Evolutionary conservation across 2,113 vertebrate species (phyloP), one percentile per base, ranked within the genome.

Genomic region (Austrofundulus limnaeus): DNA sequence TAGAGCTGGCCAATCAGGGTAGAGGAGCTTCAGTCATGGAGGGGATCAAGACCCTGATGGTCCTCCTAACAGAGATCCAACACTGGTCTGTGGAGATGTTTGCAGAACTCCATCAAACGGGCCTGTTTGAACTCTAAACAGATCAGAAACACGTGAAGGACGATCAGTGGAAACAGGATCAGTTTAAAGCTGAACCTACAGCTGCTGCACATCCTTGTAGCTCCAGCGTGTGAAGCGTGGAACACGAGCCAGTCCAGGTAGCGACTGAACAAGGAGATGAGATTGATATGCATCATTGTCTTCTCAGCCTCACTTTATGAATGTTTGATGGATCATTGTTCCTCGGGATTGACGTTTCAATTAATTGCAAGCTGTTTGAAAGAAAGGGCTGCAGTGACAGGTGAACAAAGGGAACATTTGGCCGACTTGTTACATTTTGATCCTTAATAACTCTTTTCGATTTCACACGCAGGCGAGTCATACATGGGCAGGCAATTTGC

Each of bases 371-470:
- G 45, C 63, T 57, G 46, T 34, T 54, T 49, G 59, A 61, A 61
- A 43, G 61, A 70, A 19, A 43, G 46, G 45, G n/a, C 69, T 68
- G 57, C 25, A 0, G 7, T 60, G 75, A 46, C 71, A 62, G 56
- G 65, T 79, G 65, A 81, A 81, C 65, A 76, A 76, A 70, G 71
- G 53, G 59, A 77, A 82, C 56, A 77, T 76, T 69, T 47, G 51
- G 60, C 61, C 49, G 68, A 70, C 72, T 80, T 72, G 71, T 84
- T 80, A 72, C 74, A 86, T 77, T 70, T 61, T 68, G 52, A 60
- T 67, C 54, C 70, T 78, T 68, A 72, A 75, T 71, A 68, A 70
- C 59, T 38, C 70, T 54, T n/a, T n/a, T 60, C 59, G 58, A 43
- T 69, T 64, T 42, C 50, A 28, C 45, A 61, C 56, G 66, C 38